phyloP scores from a whole-genome alignment of 2,888 invertebrate species.

The Lumbricus terrestris region DNA sequence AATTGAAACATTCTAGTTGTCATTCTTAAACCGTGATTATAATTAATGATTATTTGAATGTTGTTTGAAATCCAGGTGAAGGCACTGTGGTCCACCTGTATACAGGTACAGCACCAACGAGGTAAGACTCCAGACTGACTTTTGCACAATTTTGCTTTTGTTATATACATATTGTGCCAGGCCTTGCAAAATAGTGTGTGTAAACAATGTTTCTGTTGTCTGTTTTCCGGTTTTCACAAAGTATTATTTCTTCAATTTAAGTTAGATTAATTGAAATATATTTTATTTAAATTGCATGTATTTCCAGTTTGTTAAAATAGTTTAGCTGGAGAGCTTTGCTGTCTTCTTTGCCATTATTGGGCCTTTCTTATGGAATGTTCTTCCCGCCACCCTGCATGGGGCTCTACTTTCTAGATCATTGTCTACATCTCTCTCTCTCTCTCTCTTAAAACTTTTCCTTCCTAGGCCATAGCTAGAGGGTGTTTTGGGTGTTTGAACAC shows the following conservation, averaged over 20 bases:
- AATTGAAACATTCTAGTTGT: background rate
- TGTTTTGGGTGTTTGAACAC: too few relatives aligned
- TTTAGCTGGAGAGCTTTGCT: background rate
- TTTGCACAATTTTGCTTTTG: background rate
- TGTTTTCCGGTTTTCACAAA: background rate
- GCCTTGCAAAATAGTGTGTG: background rate
- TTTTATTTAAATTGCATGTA: background rate
- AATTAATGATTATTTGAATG: background rate
- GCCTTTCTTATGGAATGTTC: too few relatives aligned
- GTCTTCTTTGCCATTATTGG: background rate
- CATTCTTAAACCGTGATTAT: background rate
- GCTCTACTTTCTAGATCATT: too few relatives aligned
- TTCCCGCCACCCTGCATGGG: too few relatives aligned
- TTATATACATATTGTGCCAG: background rate
- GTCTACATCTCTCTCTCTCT: too few relatives aligned
- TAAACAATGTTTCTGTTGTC: background rate
- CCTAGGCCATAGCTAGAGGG: too few relatives aligned
- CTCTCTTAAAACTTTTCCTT: too few relatives aligned
- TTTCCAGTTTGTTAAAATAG: background rate
- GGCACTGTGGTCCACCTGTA: conserved; percentile 32
- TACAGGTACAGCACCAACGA: conserved; percentile 31
- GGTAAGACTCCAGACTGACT: conserved; percentile 17
- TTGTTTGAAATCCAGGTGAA: conserved; percentile 24
- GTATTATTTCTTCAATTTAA: background rate
- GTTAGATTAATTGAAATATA: background rate